phyloP scores from a whole-genome alignment of 92 coral and sea anemone genomes.

The Parazoanthus darwini region DNA sequence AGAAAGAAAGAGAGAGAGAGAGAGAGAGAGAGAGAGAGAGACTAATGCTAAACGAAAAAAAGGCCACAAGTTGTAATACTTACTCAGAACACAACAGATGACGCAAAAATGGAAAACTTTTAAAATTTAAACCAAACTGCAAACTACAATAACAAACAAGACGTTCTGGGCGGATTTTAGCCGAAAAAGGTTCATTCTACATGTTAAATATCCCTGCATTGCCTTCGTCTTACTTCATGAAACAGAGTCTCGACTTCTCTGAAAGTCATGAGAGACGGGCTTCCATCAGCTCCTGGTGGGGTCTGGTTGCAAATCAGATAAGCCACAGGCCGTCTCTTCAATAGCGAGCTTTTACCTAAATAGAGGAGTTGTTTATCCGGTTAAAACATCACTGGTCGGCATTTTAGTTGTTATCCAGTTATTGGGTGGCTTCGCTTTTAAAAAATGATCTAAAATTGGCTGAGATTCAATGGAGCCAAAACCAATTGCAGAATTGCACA shows the following conservation, averaged over 20 bases:
- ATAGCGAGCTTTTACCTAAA: constrained; percentile 71
- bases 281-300: constrained; percentile 68
- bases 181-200: background rate
- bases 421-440: no score
- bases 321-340: constrained; percentile 75
- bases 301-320: constrained; percentile 86
- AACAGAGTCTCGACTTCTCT: constrained; percentile 90
- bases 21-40: no score
- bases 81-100: no score
- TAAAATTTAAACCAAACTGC: background rate
- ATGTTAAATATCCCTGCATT: no score
- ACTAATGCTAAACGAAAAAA: no score
- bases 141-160: background rate
- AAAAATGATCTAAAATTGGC: no score
- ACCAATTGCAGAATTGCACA: no score
- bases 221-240: constrained; percentile 65
- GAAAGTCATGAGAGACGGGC: constrained; percentile 88
- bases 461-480: no score
- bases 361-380: background rate
- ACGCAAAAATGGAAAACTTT: background rate
- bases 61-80: no score
- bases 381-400: no score
- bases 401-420: no score
- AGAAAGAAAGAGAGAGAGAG: no score
- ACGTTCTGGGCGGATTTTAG: background rate